Conservation (phyloP, 2,797 vertebrate genomes). For the Chelidonichthys spinosus region DNA sequence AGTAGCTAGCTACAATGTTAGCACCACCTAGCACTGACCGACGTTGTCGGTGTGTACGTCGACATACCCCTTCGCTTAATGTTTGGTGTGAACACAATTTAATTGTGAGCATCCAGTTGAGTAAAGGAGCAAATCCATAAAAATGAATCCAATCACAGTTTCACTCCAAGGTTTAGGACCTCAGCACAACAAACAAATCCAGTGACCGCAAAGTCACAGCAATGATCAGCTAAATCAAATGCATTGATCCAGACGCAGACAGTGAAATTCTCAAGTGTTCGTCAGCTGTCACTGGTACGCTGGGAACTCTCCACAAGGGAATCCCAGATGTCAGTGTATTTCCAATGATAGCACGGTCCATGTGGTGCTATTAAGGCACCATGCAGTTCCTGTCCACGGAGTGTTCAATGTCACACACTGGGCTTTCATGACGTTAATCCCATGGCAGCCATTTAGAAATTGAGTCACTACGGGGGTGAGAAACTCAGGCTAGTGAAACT, state of each 20-base stretch:
- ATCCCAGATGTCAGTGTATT: conserved; percentile 1
- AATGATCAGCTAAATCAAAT: conserved; percentile 32
- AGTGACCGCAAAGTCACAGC: conserved; percentile 21
- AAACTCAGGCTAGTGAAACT: not conserved
- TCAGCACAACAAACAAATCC: conserved; percentile 16
- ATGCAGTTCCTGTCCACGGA: not conserved
- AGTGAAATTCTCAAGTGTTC: conserved; percentile 25
- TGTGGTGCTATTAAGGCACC: conserved; percentile 46
- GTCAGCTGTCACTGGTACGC: conserved; percentile 15
- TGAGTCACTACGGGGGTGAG: conserved; percentile 5
- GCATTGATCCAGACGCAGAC: conserved; percentile 11
- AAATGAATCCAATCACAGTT: conserved; percentile 13
- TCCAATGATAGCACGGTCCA: conserved; percentile 26
- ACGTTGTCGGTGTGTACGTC: too few relatives aligned
- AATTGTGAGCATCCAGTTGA: conserved; percentile 1
- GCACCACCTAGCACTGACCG: not conserved
- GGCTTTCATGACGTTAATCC: not conserved
- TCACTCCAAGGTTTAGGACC: conserved; percentile 8
- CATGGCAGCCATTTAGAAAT: not conserved
- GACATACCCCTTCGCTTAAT: not conserved
- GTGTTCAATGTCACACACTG: not conserved
- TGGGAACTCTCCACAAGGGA: not conserved
- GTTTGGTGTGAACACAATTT: not conserved
- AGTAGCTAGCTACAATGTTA: not conserved
- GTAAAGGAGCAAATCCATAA: not conserved